These are phyloP conservation scores for Micrasema minimum DNA, from an alignment of 1,140 invertebrate species.

Conservation along the genomic window DNA sequence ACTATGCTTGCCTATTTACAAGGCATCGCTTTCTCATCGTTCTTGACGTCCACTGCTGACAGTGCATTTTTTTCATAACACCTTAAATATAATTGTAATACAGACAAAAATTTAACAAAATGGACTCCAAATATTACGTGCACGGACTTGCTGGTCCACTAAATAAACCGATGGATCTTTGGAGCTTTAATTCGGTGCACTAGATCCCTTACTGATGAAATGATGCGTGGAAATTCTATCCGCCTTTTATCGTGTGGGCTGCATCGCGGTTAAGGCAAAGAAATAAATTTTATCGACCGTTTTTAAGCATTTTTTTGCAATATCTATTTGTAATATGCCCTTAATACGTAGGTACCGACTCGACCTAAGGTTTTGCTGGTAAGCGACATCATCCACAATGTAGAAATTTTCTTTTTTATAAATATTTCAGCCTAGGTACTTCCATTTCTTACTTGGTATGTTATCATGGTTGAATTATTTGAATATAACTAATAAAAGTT, in stretches of 20 bases:
- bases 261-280: neutral
- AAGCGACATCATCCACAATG: neutral
- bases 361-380: neutral
- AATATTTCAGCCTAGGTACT: neutral
- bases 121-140: no score
- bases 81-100: no score
- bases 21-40: no score
- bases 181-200: neutral
- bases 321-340: no score
- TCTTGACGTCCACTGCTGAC: no score
- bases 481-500: no score
- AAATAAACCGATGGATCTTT: neutral
- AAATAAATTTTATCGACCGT: neutral
- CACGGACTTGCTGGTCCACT: slow-evolving; percentile 15
- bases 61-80: no score
- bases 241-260: slow-evolving; percentile 16
- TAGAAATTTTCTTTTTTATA: neutral
- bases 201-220: slow-evolving; percentile 11
- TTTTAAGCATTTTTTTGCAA: slow-evolving; percentile 11
- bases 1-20: no score
- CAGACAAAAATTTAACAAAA: no score
- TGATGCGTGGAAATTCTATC: slow-evolving; percentile 26
- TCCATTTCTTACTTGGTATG: neutral
- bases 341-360: no score
- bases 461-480: neutral